phyloP scores from a whole-genome alignment of 2,888 invertebrate species.

The Pammene fasciana region DNA sequence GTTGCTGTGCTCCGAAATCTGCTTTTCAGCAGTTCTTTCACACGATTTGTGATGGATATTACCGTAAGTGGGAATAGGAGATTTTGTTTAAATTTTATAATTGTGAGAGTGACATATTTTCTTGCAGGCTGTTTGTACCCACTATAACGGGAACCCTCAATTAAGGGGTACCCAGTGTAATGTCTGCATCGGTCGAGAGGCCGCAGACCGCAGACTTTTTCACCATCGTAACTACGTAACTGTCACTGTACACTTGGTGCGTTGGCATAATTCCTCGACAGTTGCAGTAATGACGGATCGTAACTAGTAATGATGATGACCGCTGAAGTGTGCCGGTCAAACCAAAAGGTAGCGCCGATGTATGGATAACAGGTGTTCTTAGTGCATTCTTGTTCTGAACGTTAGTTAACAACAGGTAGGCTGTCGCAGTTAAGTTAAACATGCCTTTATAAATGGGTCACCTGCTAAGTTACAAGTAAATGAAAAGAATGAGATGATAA shows the following conservation, averaged over 20 bases:
- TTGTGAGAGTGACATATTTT: background rate
- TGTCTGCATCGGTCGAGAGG: conserved; percentile 39
- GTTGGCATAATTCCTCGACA: conserved; percentile 49
- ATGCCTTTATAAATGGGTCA: conserved; percentile 11
- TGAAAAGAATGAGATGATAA: background rate
- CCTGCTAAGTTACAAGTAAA: background rate
- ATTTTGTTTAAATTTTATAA: background rate
- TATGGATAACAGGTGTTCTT: background rate
- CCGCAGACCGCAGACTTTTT: conserved; percentile 47
- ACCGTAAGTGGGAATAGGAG: background rate
- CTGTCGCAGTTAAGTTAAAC: conserved; percentile 21
- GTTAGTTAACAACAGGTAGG: conserved; percentile 11
- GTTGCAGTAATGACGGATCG: conserved; percentile 45
- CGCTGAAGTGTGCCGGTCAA: conserved; percentile 35
- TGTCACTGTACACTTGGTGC: conserved; percentile 40
- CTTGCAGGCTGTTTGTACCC: background rate
- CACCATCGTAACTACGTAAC: conserved; percentile 47
- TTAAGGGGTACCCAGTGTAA: conserved; percentile 33
- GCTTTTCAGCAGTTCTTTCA: background rate
- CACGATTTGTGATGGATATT: background rate
- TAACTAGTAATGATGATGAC: conserved; percentile 44
- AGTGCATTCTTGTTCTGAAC: conserved; percentile 17
- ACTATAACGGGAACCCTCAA: conserved; percentile 29
- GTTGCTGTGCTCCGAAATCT: no score
- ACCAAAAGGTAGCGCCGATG: conserved; percentile 37